Percentiles rank a stretch among this genome's conserved stretches.
phyloP scores from a whole-genome alignment of 2,797 vertebrate genomes.

The Botia kubotai region DNA sequence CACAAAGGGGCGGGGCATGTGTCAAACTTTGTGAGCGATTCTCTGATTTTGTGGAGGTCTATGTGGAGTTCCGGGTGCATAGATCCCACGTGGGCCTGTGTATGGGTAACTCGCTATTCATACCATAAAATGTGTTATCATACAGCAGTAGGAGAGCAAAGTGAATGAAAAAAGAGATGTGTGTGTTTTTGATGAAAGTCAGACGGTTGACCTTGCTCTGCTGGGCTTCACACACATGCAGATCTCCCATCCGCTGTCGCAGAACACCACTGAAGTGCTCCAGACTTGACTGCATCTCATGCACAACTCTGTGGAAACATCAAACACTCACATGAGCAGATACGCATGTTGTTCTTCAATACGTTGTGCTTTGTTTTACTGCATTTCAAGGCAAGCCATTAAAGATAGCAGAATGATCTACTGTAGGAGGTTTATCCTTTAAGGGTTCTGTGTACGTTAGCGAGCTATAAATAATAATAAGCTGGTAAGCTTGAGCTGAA shows the following conservation, averaged over 20 bases:
- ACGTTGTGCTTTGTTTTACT: neutral
- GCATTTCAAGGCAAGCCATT: neutral
- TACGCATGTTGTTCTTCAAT: neutral
- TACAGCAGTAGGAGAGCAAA: neutral
- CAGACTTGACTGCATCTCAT: conserved; percentile 81
- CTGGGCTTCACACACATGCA: conserved; percentile 77
- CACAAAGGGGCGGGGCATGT: neutral
- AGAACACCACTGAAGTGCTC: conserved; percentile 80
- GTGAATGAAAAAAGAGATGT: neutral
- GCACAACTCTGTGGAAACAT: conserved; percentile 73
- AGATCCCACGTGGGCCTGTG: neutral
- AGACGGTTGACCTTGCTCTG: conserved; percentile 78
- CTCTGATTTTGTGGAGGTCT: too few species aligned
- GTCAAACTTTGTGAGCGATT: neutral
- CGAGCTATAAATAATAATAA: conserved; percentile 13
- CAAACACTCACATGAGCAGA: conserved; percentile 10
- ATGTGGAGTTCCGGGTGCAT: neutral
- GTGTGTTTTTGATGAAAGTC: neutral
- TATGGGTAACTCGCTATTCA: neutral
- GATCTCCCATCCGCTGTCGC: conserved; percentile 77
- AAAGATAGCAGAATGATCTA: neutral
- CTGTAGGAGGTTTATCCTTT: neutral
- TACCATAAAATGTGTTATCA: neutral
- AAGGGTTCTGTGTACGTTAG: neutral
- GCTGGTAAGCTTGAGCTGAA: neutral